Evolutionary conservation across 2,888 invertebrate species (phyloP), one percentile per base, ranked within the genome.

Genomic region (Phortica magna): DNA sequence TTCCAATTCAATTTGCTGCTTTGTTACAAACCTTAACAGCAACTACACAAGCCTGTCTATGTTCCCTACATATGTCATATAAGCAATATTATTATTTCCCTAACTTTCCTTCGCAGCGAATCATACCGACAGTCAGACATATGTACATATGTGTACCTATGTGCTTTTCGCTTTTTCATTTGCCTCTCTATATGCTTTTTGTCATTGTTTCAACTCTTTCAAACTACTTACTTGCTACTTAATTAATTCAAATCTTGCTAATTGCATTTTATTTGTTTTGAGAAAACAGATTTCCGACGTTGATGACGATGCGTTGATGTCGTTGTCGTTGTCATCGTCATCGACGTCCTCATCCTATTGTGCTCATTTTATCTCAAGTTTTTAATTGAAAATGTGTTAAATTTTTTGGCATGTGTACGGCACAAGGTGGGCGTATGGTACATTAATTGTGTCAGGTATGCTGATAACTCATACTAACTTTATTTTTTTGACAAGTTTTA

Each of bases 241-340:
- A 91, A 89, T 90, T 90, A 90, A 91, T 91, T 91, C 90, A 91
- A 91, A 91, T 90, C 90, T 89, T 85, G 89, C 90, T 91, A 91
- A 91, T 91, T 91, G 91, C 90, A 91, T 90, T 90, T 91, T 91
- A 91, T 91, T 91, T 91, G 90, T 88, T 90, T 89, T 81, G 80
- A 83, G 83, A 83, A 84, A 84, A 83, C 83, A 88, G 85, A 90
- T 86, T 84, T 78, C 59, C 71, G 22, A 55, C 19, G 5, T n/a
- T 41, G 61, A 72, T n/a, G 48, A 14, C 31, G 31, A 31, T 71
- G n/a, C 43, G 71, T 22, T 68, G 9, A 39, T 31, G 43, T 61
- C 73, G 19, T 77, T 43, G 41, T 48, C 71, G 41, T 61, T 10
- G 55, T 12, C 73, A 53, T 43, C 48, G 75, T 43, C 72, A 74